Conservation (phyloP, 2,113 vertebrate genomes). For the Podarcis cretensis region DNA sequence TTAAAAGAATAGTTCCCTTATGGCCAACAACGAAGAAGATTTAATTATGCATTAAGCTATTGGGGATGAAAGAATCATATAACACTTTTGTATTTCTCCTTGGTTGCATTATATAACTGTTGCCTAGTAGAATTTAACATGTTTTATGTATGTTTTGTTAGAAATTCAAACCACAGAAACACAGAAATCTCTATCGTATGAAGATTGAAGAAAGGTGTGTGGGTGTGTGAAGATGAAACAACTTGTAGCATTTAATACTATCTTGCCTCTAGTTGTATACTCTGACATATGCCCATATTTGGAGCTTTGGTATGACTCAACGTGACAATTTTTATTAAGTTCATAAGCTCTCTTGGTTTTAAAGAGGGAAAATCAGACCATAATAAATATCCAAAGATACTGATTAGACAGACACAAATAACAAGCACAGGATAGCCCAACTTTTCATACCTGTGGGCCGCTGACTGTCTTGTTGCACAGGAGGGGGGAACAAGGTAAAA, state of each 20-base stretch:
- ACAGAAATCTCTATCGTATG: background rate
- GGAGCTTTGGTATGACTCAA: background rate
- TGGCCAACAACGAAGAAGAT: constrained; percentile 15
- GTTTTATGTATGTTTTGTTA: background rate
- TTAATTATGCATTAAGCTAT: constrained; percentile 43
- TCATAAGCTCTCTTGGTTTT: background rate
- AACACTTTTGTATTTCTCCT: constrained; percentile 20
- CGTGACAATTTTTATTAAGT: background rate
- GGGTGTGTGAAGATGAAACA: background rate
- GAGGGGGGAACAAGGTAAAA: background rate
- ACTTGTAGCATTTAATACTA: background rate
- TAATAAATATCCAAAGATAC: background rate
- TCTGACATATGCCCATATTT: background rate
- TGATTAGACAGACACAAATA: background rate
- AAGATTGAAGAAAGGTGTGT: background rate
- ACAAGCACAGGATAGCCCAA: too few species aligned
- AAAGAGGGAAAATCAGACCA: background rate
- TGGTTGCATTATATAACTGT: constrained; percentile 7
- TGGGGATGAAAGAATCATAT: constrained; percentile 1
- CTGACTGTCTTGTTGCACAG: background rate
- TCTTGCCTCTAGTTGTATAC: background rate
- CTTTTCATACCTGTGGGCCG: too few species aligned
- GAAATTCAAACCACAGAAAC: background rate
- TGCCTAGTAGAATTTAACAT: background rate
- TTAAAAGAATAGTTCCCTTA: constrained; percentile 42